Percentiles rank a stretch among this genome's conserved stretches.
Evolutionary conservation across 2,888 invertebrate genomes (phyloP).

Genomic region (Meliscaeva auricollis): DNA sequence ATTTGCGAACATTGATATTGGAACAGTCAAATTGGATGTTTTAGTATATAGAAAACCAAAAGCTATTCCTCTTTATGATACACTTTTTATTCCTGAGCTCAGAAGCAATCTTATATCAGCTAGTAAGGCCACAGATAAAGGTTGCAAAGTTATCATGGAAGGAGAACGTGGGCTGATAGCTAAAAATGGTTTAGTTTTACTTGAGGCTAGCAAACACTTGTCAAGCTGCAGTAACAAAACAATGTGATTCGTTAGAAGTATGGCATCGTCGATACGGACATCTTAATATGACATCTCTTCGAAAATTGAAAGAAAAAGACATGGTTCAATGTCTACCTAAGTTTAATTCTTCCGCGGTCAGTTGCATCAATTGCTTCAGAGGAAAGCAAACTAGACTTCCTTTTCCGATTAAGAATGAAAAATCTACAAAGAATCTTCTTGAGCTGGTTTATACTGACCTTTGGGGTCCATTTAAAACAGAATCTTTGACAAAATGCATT

Average conservation of each 20-base stretch:
- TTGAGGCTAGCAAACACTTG: not conserved
- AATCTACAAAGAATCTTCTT: not conserved
- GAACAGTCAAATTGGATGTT: constrained; percentile 24
- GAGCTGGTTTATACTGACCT: not conserved
- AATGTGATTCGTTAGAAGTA: not conserved
- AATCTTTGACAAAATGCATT: constrained; percentile 2
- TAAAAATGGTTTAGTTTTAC: not conserved
- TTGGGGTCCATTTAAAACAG: not conserved
- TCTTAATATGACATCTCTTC: not conserved
- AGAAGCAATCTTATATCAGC: constrained; percentile 41
- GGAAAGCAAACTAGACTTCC: constrained; percentile 4
- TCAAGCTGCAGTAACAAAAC: too few relatives aligned
- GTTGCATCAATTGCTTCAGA: constrained; percentile 4
- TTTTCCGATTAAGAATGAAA: not conserved
- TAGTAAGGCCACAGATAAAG: constrained; percentile 20
- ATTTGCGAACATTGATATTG: constrained; percentile 10
- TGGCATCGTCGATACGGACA: not conserved
- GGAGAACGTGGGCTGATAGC: not conserved
- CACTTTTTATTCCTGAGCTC: constrained; percentile 29
- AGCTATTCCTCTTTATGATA: constrained; percentile 17
- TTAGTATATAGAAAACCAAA: constrained; percentile 19
- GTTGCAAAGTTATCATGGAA: constrained; percentile 6
- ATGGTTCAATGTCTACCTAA: not conserved
- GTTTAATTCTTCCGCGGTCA: not conserved
- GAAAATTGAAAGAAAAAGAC: not conserved